A percentile compares a stretch with the other conserved stretches of the same genome.
phyloP scores from a whole-genome alignment of 2,888 invertebrate genomes.

The Drosophila limbata region DNA sequence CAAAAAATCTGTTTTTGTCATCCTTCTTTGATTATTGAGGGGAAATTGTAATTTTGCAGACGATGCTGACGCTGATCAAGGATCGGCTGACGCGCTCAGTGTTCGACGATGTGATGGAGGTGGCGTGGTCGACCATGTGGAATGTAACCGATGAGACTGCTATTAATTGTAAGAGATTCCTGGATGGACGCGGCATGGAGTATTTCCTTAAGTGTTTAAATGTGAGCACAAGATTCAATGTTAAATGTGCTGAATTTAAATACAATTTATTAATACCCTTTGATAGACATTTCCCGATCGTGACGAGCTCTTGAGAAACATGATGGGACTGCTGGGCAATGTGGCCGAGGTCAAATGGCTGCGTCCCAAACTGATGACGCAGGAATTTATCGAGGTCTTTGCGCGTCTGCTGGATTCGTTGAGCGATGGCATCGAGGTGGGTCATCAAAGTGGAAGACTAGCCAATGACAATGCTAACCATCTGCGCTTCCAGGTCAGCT shows the following conservation, averaged over 20 bases:
- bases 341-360: conserved; percentile 96
- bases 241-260: background rate
- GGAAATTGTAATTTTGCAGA: conserved; percentile 86
- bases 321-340: conserved; percentile 99
- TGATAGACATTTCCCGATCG: conserved; percentile 93
- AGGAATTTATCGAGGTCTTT: conserved; percentile 94
- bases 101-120: conserved; percentile 98
- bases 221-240: conserved; percentile 86
- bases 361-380: conserved; percentile 93
- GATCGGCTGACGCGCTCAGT: conserved; percentile 91
- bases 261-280: background rate
- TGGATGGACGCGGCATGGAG: conserved; percentile 95
- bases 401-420: conserved; percentile 93
- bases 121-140: conserved; percentile 99
- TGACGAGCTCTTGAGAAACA: conserved; percentile 96
- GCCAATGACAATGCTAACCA: conserved; percentile 66
- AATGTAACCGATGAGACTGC: conserved; percentile 98
- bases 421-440: conserved; percentile 97
- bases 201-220: conserved; percentile 94
- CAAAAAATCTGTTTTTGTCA: background rate
- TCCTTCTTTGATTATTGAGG: background rate
- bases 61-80: conserved; percentile 95
- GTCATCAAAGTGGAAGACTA: conserved; percentile 54
- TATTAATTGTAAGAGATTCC: conserved; percentile 95
- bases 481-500: conserved; percentile 89